Evolutionary conservation across 2,797 vertebrate genomes (phyloP).

Genomic region (Leuciscus waleckii): DNA sequence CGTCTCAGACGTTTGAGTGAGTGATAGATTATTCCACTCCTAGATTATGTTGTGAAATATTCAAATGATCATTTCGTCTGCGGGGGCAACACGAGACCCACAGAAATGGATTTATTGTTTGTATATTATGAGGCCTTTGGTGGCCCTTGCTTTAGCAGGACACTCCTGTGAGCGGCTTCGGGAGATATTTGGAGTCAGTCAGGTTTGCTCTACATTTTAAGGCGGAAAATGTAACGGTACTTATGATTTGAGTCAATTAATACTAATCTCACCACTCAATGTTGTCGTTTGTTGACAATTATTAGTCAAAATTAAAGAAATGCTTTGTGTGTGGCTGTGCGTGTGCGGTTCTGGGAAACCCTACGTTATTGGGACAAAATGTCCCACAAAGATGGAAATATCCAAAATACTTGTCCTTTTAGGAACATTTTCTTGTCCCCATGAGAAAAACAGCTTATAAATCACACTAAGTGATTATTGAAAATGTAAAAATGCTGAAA

Average conservation of each 20-base stretch:
- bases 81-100: constrained; percentile 45
- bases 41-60: constrained; percentile 68
- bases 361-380: too few relatives aligned
- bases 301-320: background rate
- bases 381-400: too few relatives aligned
- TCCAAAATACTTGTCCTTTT: too few relatives aligned
- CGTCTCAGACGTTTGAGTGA: constrained; percentile 72
- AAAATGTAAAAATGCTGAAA: too few relatives aligned
- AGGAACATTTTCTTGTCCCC: too few relatives aligned
- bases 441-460: too few relatives aligned
- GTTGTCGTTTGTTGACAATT: background rate
- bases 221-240: background rate
- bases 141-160: constrained; percentile 15
- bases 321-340: background rate
- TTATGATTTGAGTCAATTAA: background rate
- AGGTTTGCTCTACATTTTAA: background rate
- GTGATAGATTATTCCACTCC: constrained; percentile 63
- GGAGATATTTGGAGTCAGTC: background rate
- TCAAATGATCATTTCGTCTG: constrained; percentile 67
- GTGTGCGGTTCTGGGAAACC: background rate
- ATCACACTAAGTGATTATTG: too few relatives aligned
- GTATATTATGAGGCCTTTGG: constrained; percentile 54
- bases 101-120: constrained; percentile 58
- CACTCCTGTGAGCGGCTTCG: background rate
- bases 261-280: background rate